Conservation (phyloP, 2,888 invertebrate species). For the Cyclophora punctaria region DNA sequence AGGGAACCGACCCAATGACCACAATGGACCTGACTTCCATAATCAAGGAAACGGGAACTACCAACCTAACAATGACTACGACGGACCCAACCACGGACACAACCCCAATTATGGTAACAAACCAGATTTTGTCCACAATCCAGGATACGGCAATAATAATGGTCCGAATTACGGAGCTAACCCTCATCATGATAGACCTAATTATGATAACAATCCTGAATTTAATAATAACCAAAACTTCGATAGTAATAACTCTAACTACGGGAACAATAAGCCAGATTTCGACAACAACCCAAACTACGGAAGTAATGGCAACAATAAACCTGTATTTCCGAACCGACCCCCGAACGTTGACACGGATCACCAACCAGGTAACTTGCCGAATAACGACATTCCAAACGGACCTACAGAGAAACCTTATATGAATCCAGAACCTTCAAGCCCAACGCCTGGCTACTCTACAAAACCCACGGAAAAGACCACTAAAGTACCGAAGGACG, state of each 20-base stretch:
- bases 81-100: conserved; percentile 6
- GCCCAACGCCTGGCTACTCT: background rate
- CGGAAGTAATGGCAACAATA: no score
- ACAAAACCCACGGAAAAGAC: conserved; percentile 14
- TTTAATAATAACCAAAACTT: background rate
- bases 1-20: conserved; percentile 8
- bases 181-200: background rate
- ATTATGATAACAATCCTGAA: conserved; percentile 2
- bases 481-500: conserved; percentile 35
- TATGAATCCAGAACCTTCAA: conserved; percentile 4
- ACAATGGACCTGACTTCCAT: background rate
- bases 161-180: background rate
- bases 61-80: no score
- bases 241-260: conserved; percentile 1
- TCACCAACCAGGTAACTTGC: no score
- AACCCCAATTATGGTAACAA: conserved; percentile 9
- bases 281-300: conserved; percentile 2
- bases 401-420: conserved; percentile 3
- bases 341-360: no score
- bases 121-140: background rate
- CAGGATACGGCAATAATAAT: background rate
- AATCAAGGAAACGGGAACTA: conserved; percentile 1
- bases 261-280: conserved; percentile 5
- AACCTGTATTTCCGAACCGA: no score
- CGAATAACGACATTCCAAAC: conserved; percentile 7